A percentile compares a stretch with the other conserved stretches of the same genome.
Evolutionary conservation across 92 coral and sea anemone genomes (phyloP).

Genomic region (Chrysogorgia sp.): DNA sequence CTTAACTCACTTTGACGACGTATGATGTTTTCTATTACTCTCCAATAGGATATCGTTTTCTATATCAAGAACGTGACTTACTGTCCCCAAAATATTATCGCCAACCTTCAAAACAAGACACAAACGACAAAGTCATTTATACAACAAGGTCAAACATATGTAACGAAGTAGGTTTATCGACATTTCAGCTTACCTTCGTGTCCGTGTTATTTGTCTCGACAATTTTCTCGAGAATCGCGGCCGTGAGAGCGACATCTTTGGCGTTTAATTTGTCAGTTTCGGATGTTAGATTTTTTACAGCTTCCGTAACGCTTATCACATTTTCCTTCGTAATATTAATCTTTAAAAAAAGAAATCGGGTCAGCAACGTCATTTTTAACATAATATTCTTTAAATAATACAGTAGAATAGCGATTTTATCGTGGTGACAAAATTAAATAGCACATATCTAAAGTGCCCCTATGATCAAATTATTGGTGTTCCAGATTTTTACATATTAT

Average conservation of each 20-base stretch:
- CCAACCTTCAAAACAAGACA: slow-evolving; percentile 65
- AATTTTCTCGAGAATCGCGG: slow-evolving; percentile 78
- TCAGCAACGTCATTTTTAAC: neutral
- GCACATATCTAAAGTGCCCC: too few relatives aligned
- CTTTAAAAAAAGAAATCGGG: slow-evolving; percentile 38
- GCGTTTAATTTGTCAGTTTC: slow-evolving; percentile 56
- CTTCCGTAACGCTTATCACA: slow-evolving; percentile 72
- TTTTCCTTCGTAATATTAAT: slow-evolving; percentile 79
- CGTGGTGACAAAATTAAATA: neutral
- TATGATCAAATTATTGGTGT: too few relatives aligned
- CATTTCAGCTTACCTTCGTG: slow-evolving; percentile 23
- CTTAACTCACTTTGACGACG: slow-evolving; percentile 74
- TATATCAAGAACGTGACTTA: slow-evolving; percentile 92
- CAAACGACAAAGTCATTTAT: neutral
- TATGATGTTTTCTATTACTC: slow-evolving; percentile 71
- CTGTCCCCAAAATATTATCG: slow-evolving; percentile 76
- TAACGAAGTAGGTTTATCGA: too few relatives aligned
- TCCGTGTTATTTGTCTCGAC: slow-evolving; percentile 74
- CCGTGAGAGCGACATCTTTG: slow-evolving; percentile 80
- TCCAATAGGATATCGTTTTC: slow-evolving; percentile 66
- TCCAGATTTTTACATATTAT: too few relatives aligned
- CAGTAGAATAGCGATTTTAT: neutral
- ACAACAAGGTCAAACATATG: too few relatives aligned
- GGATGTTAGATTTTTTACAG: slow-evolving; percentile 79
- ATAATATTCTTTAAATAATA: neutral